Evolutionary conservation across 2,888 invertebrate species (phyloP), one percentile per base, ranked within the genome.

Genomic region (Salticus scenicus): DNA sequence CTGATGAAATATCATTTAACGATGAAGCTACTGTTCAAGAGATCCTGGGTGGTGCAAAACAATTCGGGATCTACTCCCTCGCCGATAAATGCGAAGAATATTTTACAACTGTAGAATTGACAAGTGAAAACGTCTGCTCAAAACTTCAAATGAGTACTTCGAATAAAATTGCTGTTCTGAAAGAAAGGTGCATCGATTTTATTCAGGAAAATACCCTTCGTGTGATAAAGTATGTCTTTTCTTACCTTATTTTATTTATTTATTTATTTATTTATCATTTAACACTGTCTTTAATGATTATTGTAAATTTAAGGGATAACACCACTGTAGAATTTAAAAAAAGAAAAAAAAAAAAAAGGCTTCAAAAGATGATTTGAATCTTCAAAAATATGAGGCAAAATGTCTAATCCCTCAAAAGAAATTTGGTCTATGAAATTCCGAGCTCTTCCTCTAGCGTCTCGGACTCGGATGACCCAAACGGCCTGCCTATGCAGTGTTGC

Each of bases 1-100:
- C 83, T 2, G 83, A 83, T 31, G 83, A 83, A 7, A 67, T 83
- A 12, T 77, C 37, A 8, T 83, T 83, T 27, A 67, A 71, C 14
- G 37, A 37, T 17, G 77, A 77, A 27, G 1, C 71, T 0, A 20
- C 28, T 0, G 83, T 77, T 14, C 14, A 77, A 14, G 72, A 77
- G 2, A 83, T 72, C 27, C 28, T 83, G 12, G 10, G 20, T 14
- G 67, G 72, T 1, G 77, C 83, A 2, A 72, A 28, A 5, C 47
- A 47, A 1, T 77, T 83, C 27, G 42, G 67, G 24, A 70, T 83
- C 4, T 28, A 66, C 1, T 5, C 77, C 0, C 41, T 83, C 8
- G 57, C 73, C 0, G 4, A 7, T 8, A 42, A 57, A 10, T 83
- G 83, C 24, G 72, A 83, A 24, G 37, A 63, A 7, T 69, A 73